phyloP scores from a whole-genome alignment of 2,888 invertebrate genomes.

The Lycophotia porphyrea region DNA sequence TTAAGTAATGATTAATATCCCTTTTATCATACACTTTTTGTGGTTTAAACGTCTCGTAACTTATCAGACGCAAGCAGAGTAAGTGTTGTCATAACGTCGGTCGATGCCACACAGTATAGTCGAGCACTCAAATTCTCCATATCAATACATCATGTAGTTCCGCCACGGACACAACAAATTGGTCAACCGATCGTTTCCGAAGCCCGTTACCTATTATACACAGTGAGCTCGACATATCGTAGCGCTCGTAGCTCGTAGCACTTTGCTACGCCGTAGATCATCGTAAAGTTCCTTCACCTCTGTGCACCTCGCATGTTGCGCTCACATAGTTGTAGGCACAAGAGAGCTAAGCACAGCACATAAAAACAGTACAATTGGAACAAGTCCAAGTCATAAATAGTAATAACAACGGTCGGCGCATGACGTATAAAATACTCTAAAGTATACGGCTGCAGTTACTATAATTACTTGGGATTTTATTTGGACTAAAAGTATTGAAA shows the following conservation, averaged over 20 bases:
- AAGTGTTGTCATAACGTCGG: background rate
- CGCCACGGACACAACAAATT: slow-evolving; percentile 14
- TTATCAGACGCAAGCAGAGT: background rate
- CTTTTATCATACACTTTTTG: background rate
- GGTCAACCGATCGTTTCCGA: slow-evolving; percentile 18
- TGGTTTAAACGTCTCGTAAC: background rate
- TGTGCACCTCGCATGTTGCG: slow-evolving; percentile 20
- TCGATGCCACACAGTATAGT: background rate
- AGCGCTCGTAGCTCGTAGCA: slow-evolving; percentile 49
- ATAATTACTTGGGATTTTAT: slow-evolving; percentile 32
- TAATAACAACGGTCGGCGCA: slow-evolving; percentile 50
- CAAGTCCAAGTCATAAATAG: slow-evolving; percentile 51
- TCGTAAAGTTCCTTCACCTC: slow-evolving; percentile 39
- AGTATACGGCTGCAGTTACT: slow-evolving; percentile 41
- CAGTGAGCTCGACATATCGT: slow-evolving; percentile 27
- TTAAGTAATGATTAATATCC: background rate
- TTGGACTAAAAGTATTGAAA: slow-evolving; percentile 11
- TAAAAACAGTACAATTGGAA: slow-evolving; percentile 45
- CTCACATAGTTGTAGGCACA: slow-evolving; percentile 26
- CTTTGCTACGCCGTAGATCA: slow-evolving; percentile 54
- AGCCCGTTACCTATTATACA: slow-evolving; percentile 1
- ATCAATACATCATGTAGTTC: slow-evolving; percentile 11
- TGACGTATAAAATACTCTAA: slow-evolving; percentile 52
- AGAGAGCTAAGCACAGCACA: slow-evolving; percentile 3
- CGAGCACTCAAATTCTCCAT: background rate